Percentiles rank a stretch among this genome's conserved stretches.
Evolutionary conservation across 2,888 invertebrate genomes (phyloP).

Genomic region (Caenorhabditis japonica): DNA sequence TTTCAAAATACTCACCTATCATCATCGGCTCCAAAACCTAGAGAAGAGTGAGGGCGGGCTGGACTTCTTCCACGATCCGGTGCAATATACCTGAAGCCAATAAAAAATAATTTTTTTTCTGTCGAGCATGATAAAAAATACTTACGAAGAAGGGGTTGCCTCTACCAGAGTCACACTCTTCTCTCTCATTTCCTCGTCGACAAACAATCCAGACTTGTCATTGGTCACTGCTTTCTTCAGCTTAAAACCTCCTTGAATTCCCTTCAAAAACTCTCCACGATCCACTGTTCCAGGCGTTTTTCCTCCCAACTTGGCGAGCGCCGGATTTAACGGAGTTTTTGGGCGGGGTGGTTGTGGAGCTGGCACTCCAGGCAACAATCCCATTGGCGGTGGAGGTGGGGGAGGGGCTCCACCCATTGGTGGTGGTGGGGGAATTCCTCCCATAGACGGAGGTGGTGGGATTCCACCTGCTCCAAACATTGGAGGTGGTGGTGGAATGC

Average conservation of each 20-base stretch:
- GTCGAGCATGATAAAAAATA: too few relatives aligned
- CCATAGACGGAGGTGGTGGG: constrained; percentile 56
- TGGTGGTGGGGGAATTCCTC: constrained; percentile 48
- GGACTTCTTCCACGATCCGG: constrained; percentile 46
- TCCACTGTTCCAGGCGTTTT: constrained; percentile 56
- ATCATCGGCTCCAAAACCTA: constrained; percentile 50
- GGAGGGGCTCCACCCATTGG: constrained; percentile 58
- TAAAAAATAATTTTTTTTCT: not conserved
- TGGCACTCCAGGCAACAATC: constrained; percentile 9
- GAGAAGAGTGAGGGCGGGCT: constrained; percentile 52
- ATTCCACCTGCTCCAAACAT: constrained; percentile 41
- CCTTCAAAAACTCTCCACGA: constrained; percentile 61
- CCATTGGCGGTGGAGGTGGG: constrained; percentile 42
- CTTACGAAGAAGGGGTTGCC: constrained; percentile 52
- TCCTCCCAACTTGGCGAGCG: constrained; percentile 65
- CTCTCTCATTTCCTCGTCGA: constrained; percentile 66
- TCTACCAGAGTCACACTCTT: constrained; percentile 54
- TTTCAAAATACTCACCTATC: constrained; percentile 4
- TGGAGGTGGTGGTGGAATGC: constrained; percentile 47
- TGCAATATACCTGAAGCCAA: constrained; percentile 46
- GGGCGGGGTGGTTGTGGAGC: constrained; percentile 39
- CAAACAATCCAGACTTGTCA: constrained; percentile 69
- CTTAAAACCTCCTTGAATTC: constrained; percentile 63
- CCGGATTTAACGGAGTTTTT: constrained; percentile 56
- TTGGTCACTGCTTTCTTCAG: constrained; percentile 69